phyloP scores from a whole-genome alignment of 37 sponge, comb jelly and placozoan genomes.

The Eunapius fragilis region DNA sequence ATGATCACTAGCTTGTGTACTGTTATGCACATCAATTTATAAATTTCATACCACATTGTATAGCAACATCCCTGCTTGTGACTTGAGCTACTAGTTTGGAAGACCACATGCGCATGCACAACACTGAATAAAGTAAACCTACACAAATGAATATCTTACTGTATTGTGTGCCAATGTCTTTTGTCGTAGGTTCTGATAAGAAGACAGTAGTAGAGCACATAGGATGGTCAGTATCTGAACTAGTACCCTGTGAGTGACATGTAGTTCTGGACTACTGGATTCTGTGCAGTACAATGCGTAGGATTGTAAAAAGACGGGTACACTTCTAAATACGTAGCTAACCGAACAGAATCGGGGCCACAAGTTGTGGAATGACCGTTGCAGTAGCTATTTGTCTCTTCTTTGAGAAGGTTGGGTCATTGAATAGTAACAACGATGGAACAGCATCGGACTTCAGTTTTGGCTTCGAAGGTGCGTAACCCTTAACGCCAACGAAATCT shows the following conservation, averaged over 20 bases:
- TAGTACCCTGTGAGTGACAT: background rate
- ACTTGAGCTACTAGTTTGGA: background rate
- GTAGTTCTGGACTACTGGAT: background rate
- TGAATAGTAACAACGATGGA: background rate
- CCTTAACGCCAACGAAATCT: background rate
- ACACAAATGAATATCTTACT: background rate
- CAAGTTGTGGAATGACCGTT: background rate
- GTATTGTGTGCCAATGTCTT: background rate
- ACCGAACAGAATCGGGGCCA: background rate
- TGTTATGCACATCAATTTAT: background rate
- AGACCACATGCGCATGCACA: background rate
- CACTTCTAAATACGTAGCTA: background rate
- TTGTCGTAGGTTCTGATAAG: background rate
- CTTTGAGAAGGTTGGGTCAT: background rate
- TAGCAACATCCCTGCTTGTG: background rate
- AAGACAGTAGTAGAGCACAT: background rate
- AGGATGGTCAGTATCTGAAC: background rate
- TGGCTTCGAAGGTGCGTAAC: background rate
- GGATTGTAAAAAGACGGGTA: background rate
- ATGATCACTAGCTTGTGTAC: background rate
- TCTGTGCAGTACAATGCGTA: background rate
- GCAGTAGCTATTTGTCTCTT: background rate
- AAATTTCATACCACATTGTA: background rate
- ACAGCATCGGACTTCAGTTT: slow-evolving; percentile 11
- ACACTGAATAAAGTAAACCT: background rate